A percentile compares a stretch with the other conserved stretches of the same genome.
Evolutionary conservation across 1,140 invertebrate genomes (phyloP).

Genomic region (Drosophila santomea): DNA sequence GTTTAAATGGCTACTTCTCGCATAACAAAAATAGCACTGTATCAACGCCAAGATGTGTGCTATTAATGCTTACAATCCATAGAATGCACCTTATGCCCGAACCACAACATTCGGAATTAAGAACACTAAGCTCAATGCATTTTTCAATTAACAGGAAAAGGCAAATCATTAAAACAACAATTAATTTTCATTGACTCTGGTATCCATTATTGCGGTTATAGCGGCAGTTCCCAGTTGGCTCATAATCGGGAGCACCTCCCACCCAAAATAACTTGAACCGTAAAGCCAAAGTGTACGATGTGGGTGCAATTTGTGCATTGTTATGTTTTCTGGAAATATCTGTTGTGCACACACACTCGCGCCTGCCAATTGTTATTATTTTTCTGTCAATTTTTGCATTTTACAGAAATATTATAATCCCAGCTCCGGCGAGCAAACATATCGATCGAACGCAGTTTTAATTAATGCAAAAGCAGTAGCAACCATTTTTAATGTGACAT

Average conservation of each 20-base stretch:
- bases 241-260: slow-evolving; percentile 22
- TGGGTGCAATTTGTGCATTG: slow-evolving; percentile 37
- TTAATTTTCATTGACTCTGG: slow-evolving; percentile 63
- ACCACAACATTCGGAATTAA: background rate
- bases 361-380: slow-evolving; percentile 60
- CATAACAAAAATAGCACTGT: background rate
- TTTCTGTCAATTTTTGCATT: slow-evolving; percentile 57
- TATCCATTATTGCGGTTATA: slow-evolving; percentile 21
- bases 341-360: slow-evolving; percentile 18
- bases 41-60: background rate
- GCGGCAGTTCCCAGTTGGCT: slow-evolving; percentile 13
- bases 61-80: background rate
- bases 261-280: slow-evolving; percentile 14
- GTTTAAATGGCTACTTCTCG: too few species aligned
- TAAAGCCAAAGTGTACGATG: slow-evolving; percentile 22
- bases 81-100: background rate
- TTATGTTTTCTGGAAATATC: slow-evolving; percentile 44
- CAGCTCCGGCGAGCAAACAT: slow-evolving; percentile 6
- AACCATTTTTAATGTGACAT: slow-evolving; percentile 66
- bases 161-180: slow-evolving; percentile 69
- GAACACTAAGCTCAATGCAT: slow-evolving; percentile 41
- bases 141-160: slow-evolving; percentile 61
- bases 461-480: slow-evolving; percentile 55
- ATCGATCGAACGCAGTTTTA: slow-evolving; percentile 39
- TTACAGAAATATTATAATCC: slow-evolving; percentile 52